Percentiles rank a stretch among this genome's conserved stretches.
Conservation (phyloP, 2,113 vertebrate genomes). For the Otocyon megalotis region DNA sequence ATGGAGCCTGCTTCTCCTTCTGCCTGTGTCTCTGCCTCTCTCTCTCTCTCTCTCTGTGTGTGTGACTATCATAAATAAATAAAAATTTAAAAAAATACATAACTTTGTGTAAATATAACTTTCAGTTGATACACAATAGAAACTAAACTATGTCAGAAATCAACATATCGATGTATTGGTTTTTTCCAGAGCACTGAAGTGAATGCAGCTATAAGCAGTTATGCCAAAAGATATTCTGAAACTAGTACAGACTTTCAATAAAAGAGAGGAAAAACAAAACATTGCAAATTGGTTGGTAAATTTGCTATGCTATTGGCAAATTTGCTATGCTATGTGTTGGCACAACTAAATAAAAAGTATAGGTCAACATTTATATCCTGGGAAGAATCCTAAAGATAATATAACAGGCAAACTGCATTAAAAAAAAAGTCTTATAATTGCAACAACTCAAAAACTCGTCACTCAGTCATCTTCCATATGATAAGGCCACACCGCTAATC, state of each 20-base stretch:
- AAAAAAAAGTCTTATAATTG: constrained; percentile 40
- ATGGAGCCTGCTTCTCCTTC: too few relatives aligned
- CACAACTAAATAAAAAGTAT: not conserved
- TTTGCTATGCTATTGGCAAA: not conserved
- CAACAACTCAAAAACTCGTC: constrained; percentile 2
- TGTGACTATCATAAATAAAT: too few relatives aligned
- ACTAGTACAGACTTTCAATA: constrained; percentile 6
- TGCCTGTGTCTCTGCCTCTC: too few relatives aligned
- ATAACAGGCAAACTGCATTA: constrained; percentile 36
- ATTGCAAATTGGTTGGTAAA: not conserved
- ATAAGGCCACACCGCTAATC: not conserved
- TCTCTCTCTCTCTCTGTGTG: too few relatives aligned
- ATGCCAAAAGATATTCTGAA: constrained; percentile 38
- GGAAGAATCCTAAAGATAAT: constrained; percentile 60
- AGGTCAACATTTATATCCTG: not conserved
- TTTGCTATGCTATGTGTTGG: not conserved
- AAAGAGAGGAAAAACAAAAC: constrained; percentile 24
- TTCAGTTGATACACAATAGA: constrained; percentile 5
- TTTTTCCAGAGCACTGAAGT: not conserved
- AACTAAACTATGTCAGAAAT: constrained; percentile 42
- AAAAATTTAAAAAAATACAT: too few relatives aligned
- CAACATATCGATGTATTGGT: not conserved
- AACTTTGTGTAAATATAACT: constrained; percentile 18
- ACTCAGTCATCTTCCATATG: not conserved
- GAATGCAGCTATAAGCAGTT: not conserved